Conservation (phyloP, 2,113 vertebrate genomes). For the Nesospiza acunhae region DNA sequence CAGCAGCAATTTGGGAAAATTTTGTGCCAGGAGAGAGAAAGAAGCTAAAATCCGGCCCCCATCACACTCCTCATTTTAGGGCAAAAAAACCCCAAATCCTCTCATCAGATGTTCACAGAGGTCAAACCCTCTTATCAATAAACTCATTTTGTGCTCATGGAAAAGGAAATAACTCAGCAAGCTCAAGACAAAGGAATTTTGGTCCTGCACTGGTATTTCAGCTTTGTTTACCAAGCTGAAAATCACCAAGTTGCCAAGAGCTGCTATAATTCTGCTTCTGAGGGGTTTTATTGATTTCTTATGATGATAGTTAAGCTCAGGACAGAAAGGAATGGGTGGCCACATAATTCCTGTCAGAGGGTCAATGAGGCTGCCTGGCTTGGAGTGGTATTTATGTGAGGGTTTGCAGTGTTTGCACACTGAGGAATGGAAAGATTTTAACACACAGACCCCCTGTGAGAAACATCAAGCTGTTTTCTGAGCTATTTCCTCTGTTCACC, state of each 20-base stretch:
- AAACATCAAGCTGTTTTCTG: background rate
- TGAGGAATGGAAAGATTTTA: background rate
- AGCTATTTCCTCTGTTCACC: background rate
- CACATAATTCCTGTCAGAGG: background rate
- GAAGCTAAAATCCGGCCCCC: accelerated
- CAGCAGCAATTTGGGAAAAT: background rate
- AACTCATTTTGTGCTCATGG: background rate
- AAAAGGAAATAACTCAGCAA: background rate
- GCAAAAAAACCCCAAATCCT: background rate
- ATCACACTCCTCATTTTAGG: accelerated
- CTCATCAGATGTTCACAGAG: background rate
- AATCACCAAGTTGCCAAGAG: background rate
- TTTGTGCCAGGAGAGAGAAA: background rate
- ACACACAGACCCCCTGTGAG: background rate
- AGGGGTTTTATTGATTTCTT: background rate
- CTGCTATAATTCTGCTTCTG: background rate
- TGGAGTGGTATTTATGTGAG: background rate
- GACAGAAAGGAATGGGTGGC: background rate
- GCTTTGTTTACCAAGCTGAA: background rate
- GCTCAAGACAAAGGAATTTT: background rate
- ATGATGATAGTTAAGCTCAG: background rate
- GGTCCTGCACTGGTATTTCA: background rate
- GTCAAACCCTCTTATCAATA: background rate
- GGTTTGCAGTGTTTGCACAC: background rate
- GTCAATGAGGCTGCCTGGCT: background rate